Evolutionary conservation across 2,797 vertebrate genomes (phyloP), one percentile per base, ranked within the genome.

Genomic region (Hirundo rustica): DNA sequence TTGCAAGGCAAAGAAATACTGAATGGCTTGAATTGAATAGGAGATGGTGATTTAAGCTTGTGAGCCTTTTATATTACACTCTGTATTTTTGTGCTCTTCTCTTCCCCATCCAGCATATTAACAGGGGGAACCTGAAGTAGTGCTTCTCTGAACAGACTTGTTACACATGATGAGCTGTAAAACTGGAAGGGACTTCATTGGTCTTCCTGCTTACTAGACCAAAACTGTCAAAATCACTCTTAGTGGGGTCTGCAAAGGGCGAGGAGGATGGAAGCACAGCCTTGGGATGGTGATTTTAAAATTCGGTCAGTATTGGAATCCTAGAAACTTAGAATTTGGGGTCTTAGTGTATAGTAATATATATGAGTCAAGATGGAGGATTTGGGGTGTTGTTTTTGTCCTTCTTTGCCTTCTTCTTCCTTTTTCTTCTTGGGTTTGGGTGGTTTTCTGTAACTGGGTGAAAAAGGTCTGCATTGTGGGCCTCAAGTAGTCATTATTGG

Each of bases 241-340:
- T 18, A 26, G 32, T 5, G 38, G 27, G 10, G 26, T 44, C 23
- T 19, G 4, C 2, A 13, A 54, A 19, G 17, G 26, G 71, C 25
- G 3, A 3, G 42, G 20, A 57, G 2, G 45, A 7, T 20, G 18
- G 11, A n/a, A 61, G 15, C 9, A 20, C 4, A 25, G 38, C 54
- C 25, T 55, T 17, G 7, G 4, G 19, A 36, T 0, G 0, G 20
- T 30, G 4, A 4, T 32, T 53, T 3, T 48, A 38, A 40, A 45
- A 23, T 0, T 34, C 9, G 3, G 4, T 10, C 38, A 38, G 38
- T 38, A 38, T 38, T 38, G 38, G 38, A 38, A 38, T 38, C 38
- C 38, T 38, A 38, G 38, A 38, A 38, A 38, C 38, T 38, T 38
- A 38, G 38, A 38, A 38, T 38, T 5, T 38, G 38, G 38, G 38